Conservation (phyloP, 92 coral and sea anemone species). For the Phenganax subtilis region DNA sequence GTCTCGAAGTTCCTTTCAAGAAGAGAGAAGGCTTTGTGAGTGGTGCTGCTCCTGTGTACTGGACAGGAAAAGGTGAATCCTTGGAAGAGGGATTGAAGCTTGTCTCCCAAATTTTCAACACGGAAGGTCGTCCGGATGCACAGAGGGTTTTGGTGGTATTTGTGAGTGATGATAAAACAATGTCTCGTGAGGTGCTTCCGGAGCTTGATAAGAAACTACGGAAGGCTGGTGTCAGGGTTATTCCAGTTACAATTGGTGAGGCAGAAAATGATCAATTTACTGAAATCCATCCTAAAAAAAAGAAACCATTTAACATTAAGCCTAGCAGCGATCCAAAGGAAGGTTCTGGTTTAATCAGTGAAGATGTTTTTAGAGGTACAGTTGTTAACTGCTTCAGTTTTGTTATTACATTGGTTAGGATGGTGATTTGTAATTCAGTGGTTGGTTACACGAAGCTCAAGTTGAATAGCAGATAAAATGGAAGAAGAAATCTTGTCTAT, state of each 20-base stretch:
- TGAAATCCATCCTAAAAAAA: conserved; percentile 30
- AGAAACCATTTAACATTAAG: conserved; percentile 10
- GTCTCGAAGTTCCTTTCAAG: conserved; percentile 40
- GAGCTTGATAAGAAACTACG: conserved; percentile 39
- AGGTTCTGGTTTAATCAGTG: conserved; percentile 25
- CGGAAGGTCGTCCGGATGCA: conserved; percentile 43
- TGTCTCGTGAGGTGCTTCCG: conserved; percentile 13
- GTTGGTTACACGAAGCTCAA: no score
- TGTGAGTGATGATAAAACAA: conserved; percentile 29
- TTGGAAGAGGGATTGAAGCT: conserved; percentile 31
- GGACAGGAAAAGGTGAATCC: conserved; percentile 17
- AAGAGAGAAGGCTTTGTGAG: conserved; percentile 26
- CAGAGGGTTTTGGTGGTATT: conserved; percentile 55
- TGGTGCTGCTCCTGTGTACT: not conserved
- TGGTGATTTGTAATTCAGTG: not conserved
- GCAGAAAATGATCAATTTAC: conserved; percentile 34
- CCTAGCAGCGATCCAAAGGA: conserved; percentile 11
- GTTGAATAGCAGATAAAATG: no score
- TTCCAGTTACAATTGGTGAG: conserved; percentile 57
- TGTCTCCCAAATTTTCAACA: conserved; percentile 18
- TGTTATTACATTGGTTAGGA: not conserved
- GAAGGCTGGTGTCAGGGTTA: conserved; percentile 51
- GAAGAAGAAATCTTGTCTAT: no score
- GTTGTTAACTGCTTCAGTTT: not conserved
- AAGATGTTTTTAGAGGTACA: conserved; percentile 22